A percentile compares a stretch with the other conserved stretches of the same genome.
Conservation (phyloP, 2,888 invertebrate genomes). For the Ormyrus labotus region DNA sequence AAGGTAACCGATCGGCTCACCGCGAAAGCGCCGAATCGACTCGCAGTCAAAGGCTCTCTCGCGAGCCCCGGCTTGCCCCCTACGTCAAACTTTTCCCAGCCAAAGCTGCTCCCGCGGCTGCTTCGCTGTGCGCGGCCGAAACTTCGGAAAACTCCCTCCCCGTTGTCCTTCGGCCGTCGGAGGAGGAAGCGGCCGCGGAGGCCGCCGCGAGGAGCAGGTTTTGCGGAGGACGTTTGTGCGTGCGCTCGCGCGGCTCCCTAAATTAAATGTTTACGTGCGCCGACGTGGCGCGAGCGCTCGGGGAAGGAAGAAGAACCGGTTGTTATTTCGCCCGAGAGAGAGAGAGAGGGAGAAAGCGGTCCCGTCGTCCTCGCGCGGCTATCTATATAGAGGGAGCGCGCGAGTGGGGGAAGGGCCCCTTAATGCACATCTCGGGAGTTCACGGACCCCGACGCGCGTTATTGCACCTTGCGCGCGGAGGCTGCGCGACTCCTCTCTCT, state of each 20-base stretch:
- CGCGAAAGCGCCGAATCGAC: constrained; percentile 38
- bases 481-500: constrained; percentile 38
- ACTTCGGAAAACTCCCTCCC: no score
- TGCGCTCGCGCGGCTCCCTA: constrained; percentile 43
- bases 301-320: constrained; percentile 47
- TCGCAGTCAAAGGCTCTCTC: neutral
- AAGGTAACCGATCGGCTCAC: constrained; percentile 19
- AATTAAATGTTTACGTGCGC: constrained; percentile 57
- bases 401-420: constrained; percentile 37
- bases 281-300: constrained; percentile 14
- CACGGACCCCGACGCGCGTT: constrained; percentile 53
- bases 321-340: constrained; percentile 37
- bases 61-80: no score
- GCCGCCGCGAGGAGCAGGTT: constrained; percentile 28
- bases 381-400: neutral
- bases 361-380: constrained; percentile 7
- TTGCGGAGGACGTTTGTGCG: neutral
- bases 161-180: neutral
- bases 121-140: constrained; percentile 13
- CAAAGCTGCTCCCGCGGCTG: neutral
- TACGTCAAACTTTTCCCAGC: neutral
- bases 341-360: neutral
- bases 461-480: constrained; percentile 48
- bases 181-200: neutral
- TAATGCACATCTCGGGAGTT: constrained; percentile 42